phyloP scores from a whole-genome alignment of 2,888 invertebrate genomes.

The Auanema sp. region DNA sequence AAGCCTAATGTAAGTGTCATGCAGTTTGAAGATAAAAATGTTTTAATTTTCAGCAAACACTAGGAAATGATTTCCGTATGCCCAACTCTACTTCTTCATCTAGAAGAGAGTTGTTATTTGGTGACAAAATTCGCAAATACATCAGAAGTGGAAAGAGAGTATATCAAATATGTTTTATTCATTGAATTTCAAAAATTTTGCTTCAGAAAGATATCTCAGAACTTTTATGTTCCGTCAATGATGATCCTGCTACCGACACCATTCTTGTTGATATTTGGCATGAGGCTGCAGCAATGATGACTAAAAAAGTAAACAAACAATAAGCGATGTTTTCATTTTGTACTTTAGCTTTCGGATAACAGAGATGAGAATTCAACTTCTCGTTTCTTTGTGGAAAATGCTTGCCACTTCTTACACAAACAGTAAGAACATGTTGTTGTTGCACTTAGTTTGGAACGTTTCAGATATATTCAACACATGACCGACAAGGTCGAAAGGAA shows the following conservation, averaged over 20 bases:
- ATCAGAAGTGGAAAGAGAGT: constrained; percentile 27
- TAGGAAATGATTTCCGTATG: constrained; percentile 11
- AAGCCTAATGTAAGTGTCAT: constrained; percentile 3
- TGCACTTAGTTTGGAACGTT: not conserved
- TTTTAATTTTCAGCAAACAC: constrained; percentile 7
- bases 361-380: constrained; percentile 37
- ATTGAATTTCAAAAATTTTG: not conserved
- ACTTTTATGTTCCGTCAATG: constrained; percentile 36
- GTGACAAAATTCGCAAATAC: constrained; percentile 41
- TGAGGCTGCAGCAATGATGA: constrained; percentile 30
- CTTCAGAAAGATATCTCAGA: constrained; percentile 33
- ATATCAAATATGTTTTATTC: not conserved
- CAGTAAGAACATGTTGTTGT: constrained; percentile 25
- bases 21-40: too few relatives aligned
- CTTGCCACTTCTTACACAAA: constrained; percentile 46
- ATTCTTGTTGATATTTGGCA: constrained; percentile 32
- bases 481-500: constrained; percentile 50
- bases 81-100: constrained; percentile 22
- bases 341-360: constrained; percentile 14
- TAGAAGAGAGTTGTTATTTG: constrained; percentile 40
- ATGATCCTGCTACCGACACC: constrained; percentile 36
- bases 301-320: constrained; percentile 21
- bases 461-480: constrained; percentile 49
- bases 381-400: constrained; percentile 32
- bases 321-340: not conserved